Conservation (phyloP, 2,113 vertebrate genomes). For the Pelodiscus sinensis region DNA sequence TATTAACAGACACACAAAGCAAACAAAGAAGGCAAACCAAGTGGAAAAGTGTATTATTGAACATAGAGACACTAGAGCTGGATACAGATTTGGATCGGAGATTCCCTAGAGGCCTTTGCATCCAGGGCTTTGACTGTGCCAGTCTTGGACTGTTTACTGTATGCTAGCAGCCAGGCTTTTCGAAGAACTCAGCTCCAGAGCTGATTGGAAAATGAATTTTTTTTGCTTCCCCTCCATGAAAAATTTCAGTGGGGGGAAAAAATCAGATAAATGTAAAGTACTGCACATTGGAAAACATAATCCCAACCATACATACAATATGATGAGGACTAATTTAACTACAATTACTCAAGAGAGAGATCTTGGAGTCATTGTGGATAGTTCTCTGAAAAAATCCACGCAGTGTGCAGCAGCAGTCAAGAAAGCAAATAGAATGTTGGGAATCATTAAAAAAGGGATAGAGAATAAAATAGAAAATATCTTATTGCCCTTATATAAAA, state of each 20-base stretch:
- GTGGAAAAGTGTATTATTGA: slow-evolving; percentile 7
- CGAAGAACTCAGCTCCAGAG: neutral
- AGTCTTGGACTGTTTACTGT: neutral
- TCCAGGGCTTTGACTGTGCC: neutral
- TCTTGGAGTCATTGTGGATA: too few species aligned
- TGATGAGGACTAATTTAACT: too few species aligned
- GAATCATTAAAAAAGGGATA: too few species aligned
- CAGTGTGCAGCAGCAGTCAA: too few species aligned
- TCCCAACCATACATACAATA: too few species aligned
- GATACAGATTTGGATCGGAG: neutral
- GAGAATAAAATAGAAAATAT: too few species aligned
- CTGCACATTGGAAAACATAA: too few species aligned
- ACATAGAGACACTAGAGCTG: neutral
- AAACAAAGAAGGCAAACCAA: slow-evolving; percentile 19
- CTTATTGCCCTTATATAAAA: too few species aligned
- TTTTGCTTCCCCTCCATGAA: neutral
- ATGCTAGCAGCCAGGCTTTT: neutral
- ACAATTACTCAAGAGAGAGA: too few species aligned
- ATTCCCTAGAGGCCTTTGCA: neutral
- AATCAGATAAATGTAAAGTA: neutral
- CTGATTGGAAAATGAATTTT: neutral
- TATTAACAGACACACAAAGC: slow-evolving; percentile 51
- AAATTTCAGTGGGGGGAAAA: neutral
- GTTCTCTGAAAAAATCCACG: too few species aligned
- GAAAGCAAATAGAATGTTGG: too few species aligned